phyloP scores from a whole-genome alignment of 1,140 invertebrate species.

The Trissolcus basalis region DNA sequence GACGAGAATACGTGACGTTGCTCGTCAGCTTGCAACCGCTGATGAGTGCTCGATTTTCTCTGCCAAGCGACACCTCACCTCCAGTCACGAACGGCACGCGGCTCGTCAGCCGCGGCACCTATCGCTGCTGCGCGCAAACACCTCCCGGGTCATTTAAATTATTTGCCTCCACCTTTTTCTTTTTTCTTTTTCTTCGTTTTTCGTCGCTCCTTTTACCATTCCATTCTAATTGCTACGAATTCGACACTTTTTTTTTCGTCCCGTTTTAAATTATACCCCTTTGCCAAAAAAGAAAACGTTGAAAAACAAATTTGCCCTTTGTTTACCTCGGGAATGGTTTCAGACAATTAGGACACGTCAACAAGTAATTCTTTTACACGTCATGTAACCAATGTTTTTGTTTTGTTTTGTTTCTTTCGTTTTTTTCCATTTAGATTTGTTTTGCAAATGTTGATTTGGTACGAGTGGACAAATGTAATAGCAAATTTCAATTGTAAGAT shows the following conservation, averaged over 20 bases:
- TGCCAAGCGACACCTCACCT: conserved; percentile 68
- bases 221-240: not conserved
- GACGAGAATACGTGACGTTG: not conserved
- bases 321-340: too few species aligned
- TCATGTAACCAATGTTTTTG: too few species aligned
- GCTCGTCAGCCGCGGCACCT: conserved; percentile 16
- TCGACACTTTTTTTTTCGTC: not conserved
- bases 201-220: not conserved
- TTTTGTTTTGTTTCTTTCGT: too few species aligned
- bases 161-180: not conserved
- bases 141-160: conserved; percentile 24
- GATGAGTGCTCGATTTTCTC: conserved; percentile 25
- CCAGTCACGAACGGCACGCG: conserved; percentile 21
- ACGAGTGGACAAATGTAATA: too few species aligned
- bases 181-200: not conserved
- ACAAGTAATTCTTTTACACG: too few species aligned
- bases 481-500: too few species aligned
- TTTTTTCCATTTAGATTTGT: too few species aligned
- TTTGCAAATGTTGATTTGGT: too few species aligned
- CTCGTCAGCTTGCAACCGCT: conserved; percentile 12
- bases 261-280: too few species aligned
- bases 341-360: too few species aligned
- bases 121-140: conserved; percentile 25
- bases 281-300: too few species aligned
- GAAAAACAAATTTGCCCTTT: too few species aligned